phyloP scores from a whole-genome alignment of 37 sponge, comb jelly and placozoan species.

The Agelas oroides region DNA sequence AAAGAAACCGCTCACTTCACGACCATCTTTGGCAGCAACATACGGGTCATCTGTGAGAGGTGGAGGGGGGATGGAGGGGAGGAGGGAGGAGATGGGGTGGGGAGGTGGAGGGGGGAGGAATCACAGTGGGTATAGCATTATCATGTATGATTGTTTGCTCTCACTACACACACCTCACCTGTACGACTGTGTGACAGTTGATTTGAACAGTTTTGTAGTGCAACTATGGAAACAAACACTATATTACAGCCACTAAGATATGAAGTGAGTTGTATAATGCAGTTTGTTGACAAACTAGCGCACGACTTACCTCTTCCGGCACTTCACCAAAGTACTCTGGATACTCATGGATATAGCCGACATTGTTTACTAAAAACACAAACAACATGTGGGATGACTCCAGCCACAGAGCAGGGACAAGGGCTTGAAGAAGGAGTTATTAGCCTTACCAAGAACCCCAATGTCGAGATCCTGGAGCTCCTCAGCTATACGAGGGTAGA shows the following conservation, averaged over 20 bases:
- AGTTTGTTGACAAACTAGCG: too few species aligned
- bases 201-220: conserved; percentile 40
- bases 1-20: conserved; percentile 9
- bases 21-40: conserved; percentile 63
- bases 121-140: neutral
- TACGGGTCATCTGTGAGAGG: conserved; percentile 50
- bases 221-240: conserved; percentile 4
- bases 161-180: conserved; percentile 7
- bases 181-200: conserved; percentile 54
- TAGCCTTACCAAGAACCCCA: conserved; percentile 54
- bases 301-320: conserved; percentile 20
- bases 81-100: too few species aligned
- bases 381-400: too few species aligned
- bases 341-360: conserved; percentile 57
- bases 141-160: too few species aligned
- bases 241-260: neutral
- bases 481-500: conserved; percentile 40
- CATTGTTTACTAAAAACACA: conserved; percentile 86
- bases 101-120: too few species aligned
- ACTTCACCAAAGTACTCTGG: conserved; percentile 48
- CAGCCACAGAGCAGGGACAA: too few species aligned
- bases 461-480: conserved; percentile 50
- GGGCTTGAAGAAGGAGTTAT: neutral
- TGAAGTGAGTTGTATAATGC: too few species aligned
- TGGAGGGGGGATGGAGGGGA: too few species aligned